Evolutionary conservation across 2,113 vertebrate genomes (phyloP).

Genomic region (Toxotes chatareus): DNA sequence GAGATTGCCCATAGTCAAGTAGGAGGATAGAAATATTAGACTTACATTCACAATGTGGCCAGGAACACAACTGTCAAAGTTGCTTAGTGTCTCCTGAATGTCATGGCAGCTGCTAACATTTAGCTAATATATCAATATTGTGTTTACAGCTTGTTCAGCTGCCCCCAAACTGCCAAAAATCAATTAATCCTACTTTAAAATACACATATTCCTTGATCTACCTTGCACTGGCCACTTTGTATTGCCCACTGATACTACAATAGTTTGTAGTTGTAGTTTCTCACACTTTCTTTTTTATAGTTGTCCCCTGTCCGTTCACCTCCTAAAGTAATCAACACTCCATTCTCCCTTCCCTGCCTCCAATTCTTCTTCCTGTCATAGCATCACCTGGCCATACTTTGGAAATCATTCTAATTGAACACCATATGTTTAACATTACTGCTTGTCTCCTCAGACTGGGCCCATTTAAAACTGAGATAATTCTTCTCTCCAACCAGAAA

Average conservation of each 20-base stretch:
- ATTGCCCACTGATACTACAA: no score
- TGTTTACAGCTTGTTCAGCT: slow-evolving; percentile 32
- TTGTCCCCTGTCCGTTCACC: neutral
- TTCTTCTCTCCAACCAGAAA: slow-evolving; percentile 25
- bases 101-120: neutral
- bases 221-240: neutral
- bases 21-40: neutral
- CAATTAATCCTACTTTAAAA: neutral
- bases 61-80: neutral
- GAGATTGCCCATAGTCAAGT: neutral
- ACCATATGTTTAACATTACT: slow-evolving; percentile 50
- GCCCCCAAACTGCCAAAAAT: slow-evolving; percentile 7
- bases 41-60: neutral
- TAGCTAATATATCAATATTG: neutral
- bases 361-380: neutral
- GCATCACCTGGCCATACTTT: neutral
- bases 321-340: neutral
- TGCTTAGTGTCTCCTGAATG: neutral
- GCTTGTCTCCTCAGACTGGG: slow-evolving; percentile 27
- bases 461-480: slow-evolving; percentile 27
- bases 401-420: neutral
- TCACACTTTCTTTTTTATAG: neutral
- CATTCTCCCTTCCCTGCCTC: neutral
- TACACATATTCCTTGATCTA: neutral
- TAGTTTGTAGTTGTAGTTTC: neutral